phyloP scores from a whole-genome alignment of 2,797 vertebrate species.

The Buceros bicornis region DNA sequence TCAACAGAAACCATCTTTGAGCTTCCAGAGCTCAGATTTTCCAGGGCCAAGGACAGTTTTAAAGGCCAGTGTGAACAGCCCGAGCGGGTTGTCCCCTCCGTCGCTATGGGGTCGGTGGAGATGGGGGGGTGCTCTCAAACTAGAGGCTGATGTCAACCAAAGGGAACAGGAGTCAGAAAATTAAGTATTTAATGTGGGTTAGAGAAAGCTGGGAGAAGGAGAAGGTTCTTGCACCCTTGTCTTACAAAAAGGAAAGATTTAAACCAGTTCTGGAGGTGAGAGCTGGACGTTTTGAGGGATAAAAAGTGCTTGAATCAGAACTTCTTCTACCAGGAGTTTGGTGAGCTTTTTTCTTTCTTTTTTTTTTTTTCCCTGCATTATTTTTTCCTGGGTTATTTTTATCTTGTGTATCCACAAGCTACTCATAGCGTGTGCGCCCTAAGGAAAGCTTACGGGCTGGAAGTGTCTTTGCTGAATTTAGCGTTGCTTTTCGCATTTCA shows the following conservation, averaged over 20 bases:
- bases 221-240: not conserved
- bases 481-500: not conserved
- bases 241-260: not conserved
- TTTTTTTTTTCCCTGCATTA: not conserved
- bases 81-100: fast-evolving
- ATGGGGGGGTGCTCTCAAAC: not conserved
- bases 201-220: not conserved
- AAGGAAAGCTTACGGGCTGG: not conserved
- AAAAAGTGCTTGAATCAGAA: not conserved
- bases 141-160: fast-evolving
- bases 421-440: not conserved
- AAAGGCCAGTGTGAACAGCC: not conserved
- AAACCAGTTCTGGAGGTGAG: not conserved
- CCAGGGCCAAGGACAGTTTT: not conserved
- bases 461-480: not conserved
- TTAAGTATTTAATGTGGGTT: not conserved
- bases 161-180: not conserved
- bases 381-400: not conserved
- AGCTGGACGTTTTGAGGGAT: not conserved
- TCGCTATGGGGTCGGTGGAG: fast-evolving
- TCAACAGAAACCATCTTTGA: not conserved
- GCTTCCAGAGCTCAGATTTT: not conserved
- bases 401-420: not conserved
- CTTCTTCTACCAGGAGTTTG: not conserved
- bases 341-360: too few species aligned